Evolutionary conservation across 2,797 vertebrate species (phyloP).

Genomic region (Phrynocephalus guinanensis): DNA sequence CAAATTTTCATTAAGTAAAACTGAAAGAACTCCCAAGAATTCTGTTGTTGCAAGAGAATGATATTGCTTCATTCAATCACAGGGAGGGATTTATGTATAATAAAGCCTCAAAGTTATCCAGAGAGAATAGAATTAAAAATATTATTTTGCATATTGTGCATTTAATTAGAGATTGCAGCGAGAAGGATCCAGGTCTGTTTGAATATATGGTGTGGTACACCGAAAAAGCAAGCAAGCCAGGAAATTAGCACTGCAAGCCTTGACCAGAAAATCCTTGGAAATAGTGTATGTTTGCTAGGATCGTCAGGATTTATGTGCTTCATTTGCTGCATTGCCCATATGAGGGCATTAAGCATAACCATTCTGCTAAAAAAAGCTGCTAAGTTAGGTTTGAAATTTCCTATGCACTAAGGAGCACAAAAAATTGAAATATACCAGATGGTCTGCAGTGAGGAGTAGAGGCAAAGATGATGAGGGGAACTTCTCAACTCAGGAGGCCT

Average conservation of each 20-base stretch:
- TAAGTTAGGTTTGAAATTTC: conserved; percentile 30
- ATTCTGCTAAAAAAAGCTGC: conserved; percentile 39
- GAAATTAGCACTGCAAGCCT: background rate
- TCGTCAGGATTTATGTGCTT: conserved; percentile 33
- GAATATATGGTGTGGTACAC: background rate
- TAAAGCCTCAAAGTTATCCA: conserved; percentile 39
- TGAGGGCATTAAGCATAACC: background rate
- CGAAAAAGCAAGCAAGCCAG: conserved; percentile 24
- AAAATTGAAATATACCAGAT: conserved; percentile 29
- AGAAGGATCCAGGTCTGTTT: background rate
- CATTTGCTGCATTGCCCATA: conserved; percentile 10
- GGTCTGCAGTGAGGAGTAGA: conserved; percentile 4
- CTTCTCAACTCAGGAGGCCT: background rate
- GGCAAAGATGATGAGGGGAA: conserved; percentile 39
- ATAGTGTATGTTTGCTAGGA: conserved; percentile 18
- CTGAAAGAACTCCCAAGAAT: background rate
- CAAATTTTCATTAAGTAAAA: background rate
- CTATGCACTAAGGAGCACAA: conserved; percentile 7
- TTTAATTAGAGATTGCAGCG: conserved; percentile 5
- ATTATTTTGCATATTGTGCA: conserved; percentile 36
- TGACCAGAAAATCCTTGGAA: conserved; percentile 1
- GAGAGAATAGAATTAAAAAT: conserved; percentile 52
- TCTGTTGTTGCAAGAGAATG: background rate
- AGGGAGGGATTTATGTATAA: conserved; percentile 35
- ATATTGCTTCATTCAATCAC: conserved; percentile 34